These are phyloP conservation scores for Ricordea florida DNA, from an alignment of 92 coral and sea anemone genomes.

Conservation along the genomic window DNA sequence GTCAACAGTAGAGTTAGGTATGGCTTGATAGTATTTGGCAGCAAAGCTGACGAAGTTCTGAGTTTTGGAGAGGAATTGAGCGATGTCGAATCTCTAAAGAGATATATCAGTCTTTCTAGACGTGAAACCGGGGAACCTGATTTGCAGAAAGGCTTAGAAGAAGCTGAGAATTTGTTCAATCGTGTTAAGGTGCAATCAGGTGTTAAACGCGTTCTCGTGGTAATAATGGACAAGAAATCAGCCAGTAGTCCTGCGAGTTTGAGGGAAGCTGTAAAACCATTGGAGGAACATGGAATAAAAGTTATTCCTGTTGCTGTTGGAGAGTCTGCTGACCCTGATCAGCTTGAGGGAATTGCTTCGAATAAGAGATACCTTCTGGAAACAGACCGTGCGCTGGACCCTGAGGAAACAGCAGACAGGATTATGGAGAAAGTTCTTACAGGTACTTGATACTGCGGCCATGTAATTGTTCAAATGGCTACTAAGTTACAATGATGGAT, in stretches of 20 bases:
- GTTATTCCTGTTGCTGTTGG: slow-evolving; percentile 86
- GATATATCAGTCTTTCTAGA: neutral
- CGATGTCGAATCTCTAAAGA: slow-evolving; percentile 9
- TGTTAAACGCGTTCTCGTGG: slow-evolving; percentile 73
- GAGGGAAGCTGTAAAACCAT: slow-evolving; percentile 39
- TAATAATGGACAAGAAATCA: slow-evolving; percentile 76
- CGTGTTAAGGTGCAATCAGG: slow-evolving; percentile 41
- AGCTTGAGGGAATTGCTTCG: slow-evolving; percentile 60
- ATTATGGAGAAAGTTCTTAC: slow-evolving; percentile 69
- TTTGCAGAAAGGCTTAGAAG: slow-evolving; percentile 50
- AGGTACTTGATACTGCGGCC: no score
- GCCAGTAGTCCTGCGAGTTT: slow-evolving; percentile 53
- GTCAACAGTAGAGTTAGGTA: slow-evolving; percentile 59
- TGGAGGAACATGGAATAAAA: slow-evolving; percentile 67
- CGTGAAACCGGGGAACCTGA: slow-evolving; percentile 11
- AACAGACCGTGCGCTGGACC: slow-evolving; percentile 46
- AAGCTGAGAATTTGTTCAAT: slow-evolving; percentile 48
- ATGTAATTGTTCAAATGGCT: no score
- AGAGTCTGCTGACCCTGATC: slow-evolving; percentile 49
- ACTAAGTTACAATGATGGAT: no score
- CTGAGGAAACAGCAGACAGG: slow-evolving; percentile 45
- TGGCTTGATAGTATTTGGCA: slow-evolving; percentile 75
- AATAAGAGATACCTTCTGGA: slow-evolving; percentile 45
- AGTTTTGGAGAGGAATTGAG: slow-evolving; percentile 40
- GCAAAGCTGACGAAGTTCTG: slow-evolving; percentile 43